Conservation (phyloP, 2,888 invertebrate species). For the Lepidocyrtinus sp. region DNA sequence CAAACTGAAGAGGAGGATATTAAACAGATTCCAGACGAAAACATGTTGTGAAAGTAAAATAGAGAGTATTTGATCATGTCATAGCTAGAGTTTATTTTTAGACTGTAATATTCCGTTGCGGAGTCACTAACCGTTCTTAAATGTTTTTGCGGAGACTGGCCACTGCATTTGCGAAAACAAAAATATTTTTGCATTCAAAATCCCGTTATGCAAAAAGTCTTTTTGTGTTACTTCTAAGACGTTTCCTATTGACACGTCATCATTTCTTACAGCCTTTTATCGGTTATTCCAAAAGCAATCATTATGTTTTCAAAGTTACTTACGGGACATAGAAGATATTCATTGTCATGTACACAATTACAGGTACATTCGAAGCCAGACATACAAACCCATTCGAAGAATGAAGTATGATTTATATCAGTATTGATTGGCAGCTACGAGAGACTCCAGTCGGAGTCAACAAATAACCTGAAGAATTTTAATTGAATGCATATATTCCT, state of each 20-base stretch:
- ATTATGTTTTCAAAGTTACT: background rate
- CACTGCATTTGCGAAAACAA: background rate
- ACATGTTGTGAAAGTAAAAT: no score
- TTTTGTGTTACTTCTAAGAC: background rate
- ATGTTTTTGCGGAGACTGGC: background rate
- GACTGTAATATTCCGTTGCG: background rate
- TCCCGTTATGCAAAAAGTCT: background rate
- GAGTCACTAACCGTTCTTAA: conserved; percentile 1
- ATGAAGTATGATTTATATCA: conserved; percentile 36
- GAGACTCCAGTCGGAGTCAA: conserved; percentile 1
- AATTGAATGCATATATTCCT: background rate
- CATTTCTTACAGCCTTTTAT: background rate
- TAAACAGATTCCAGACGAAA: no score
- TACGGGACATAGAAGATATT: background rate
- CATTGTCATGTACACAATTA: background rate
- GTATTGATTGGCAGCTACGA: conserved; percentile 39
- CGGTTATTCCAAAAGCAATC: background rate
- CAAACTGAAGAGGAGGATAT: no score
- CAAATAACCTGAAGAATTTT: background rate
- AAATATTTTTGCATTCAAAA: background rate
- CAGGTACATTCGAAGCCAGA: background rate
- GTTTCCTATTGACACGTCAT: background rate
- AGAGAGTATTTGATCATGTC: no score
- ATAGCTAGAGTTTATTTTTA: background rate
- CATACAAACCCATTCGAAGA: background rate